Evolutionary conservation across 2,113 vertebrate species (phyloP), one percentile per base, ranked within the genome.

Genomic region (Cettia cetti): DNA sequence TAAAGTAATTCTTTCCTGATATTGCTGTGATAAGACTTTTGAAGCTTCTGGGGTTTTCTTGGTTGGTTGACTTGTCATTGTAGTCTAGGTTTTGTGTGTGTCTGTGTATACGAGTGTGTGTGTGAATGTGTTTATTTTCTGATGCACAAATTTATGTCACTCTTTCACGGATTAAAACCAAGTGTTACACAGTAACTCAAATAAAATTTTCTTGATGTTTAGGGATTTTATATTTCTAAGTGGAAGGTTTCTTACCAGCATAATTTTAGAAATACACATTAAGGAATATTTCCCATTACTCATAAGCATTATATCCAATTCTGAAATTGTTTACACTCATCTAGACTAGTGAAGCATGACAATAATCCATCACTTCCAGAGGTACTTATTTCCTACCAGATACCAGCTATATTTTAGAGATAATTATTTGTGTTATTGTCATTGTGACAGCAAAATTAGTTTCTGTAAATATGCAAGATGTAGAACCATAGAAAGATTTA

Each of bases 341-440:
- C 87, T 42, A 76, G 30, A 27, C 14, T 92, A 95, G 24, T 90
- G 69, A 93, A 86, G 82, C 68, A 60, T 76, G 74, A 89, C 74
- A 76, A 39, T 56, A 74, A 63, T 10, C 49, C 54, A 78, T 66
- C 72, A 65, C 12, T 86, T 79, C 8, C 39, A 82, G 30, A 60
- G 18, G 14, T 22, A 68, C 10, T 86, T 95, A 81, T 78, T 92
- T 91, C 59, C 53, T 84, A 72, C 30, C 37, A 85, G 35, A 91
- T 92, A 63, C 2, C 17, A 90, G 31, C 26, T 92, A 60, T 76
- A 92, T 77, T 88, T 88, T 64, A 84, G 44, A 90, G 54, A 50
- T 72, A 89, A 92, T 90, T 93, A 61, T 76, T 86, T 74, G 24
- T 84, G 23, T 61, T 75, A 82, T 86, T 92, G 69, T 84, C 66